Evolutionary conservation across 2,113 vertebrate genomes (phyloP), one percentile per base, ranked within the genome.

Genomic region (Elephantulus edwardii): DNA sequence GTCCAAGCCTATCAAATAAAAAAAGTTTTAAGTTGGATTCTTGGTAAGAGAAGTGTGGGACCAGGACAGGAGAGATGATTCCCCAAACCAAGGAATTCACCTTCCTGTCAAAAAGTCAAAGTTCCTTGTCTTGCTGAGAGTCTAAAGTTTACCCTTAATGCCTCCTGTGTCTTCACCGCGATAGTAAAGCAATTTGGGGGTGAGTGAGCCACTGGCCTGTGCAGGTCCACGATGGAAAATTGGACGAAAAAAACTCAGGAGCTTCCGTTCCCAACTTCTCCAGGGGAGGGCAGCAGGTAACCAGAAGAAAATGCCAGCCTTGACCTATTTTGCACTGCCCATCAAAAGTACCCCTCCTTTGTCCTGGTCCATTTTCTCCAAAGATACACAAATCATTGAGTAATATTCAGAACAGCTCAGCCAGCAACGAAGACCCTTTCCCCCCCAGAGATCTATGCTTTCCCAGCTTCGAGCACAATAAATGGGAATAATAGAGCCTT

Each of bases 241-340:
- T 28, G 30, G 14, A 20, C 35, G 6, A 75, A 75, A 14, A 3
- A 11, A 90, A n/a, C n/a, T 9, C 6, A 50, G 81, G 74, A 70
- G 19, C 9, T 24, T 82, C 85, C 33, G 82, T 93, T 88, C 38
- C 85, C 28, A 38, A 9, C 5, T 8, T 48, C 4, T 85, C 94
- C 90, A 80, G 88, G 82, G 2, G 83, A 58, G 92, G 92, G 94
- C 93, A 94, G 93, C 83, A 94, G 38, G 50, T 62, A 20, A 38
- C 50, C 90, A 83, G 83, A 33, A 76, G 62, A 52, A 30, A 84
- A 30, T 35, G 44, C n/a, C 38, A 14, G 52, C 54, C 35, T 0
- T 9, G 14, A 71, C 28, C n/a, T 8, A 22, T 54, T 85, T 66
- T 38, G 42, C 85, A 78, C 70, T 52, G 72, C 71, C 68, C n/a